A percentile compares a stretch with the other conserved stretches of the same genome.
Evolutionary conservation across 2,113 vertebrate genomes (phyloP).

Genomic region (Buteo buteo): DNA sequence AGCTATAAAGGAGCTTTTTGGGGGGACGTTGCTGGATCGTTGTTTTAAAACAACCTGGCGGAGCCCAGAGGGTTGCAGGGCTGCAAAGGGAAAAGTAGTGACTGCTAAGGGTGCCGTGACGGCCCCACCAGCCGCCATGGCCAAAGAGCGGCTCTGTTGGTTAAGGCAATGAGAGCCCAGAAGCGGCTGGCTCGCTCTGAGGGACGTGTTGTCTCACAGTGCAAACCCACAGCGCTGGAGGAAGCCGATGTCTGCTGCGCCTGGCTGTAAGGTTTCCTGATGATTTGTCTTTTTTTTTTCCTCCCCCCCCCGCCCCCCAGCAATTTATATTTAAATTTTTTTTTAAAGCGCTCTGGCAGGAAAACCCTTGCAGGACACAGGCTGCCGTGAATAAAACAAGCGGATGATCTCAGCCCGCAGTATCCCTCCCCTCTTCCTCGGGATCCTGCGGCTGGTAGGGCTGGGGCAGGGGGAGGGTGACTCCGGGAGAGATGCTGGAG

Average conservation of each 20-base stretch:
- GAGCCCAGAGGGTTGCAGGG: neutral
- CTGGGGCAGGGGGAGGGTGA: neutral
- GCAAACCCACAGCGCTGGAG: neutral
- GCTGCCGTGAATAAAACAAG: neutral
- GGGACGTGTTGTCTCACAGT: neutral
- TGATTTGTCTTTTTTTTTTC: neutral
- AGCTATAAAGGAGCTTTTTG: neutral
- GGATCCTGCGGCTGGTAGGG: neutral
- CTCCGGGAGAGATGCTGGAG: neutral
- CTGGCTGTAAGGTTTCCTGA: conserved; percentile 19
- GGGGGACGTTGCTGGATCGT: fast-evolving
- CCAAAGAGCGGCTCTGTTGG: neutral
- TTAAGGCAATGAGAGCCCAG: neutral
- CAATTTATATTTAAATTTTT: neutral
- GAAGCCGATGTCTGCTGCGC: neutral
- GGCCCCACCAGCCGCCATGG: neutral
- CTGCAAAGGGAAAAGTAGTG: neutral
- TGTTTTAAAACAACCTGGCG: neutral
- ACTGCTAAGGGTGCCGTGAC: neutral
- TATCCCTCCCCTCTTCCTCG: neutral
- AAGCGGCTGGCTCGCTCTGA: neutral
- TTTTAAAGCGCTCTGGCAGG: neutral
- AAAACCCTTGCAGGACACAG: neutral
- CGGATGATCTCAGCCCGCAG: neutral
- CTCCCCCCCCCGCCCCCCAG: fast-evolving